Evolutionary conservation across 2,113 vertebrate genomes (phyloP).

Genomic region (Ramphastos sulfuratus): DNA sequence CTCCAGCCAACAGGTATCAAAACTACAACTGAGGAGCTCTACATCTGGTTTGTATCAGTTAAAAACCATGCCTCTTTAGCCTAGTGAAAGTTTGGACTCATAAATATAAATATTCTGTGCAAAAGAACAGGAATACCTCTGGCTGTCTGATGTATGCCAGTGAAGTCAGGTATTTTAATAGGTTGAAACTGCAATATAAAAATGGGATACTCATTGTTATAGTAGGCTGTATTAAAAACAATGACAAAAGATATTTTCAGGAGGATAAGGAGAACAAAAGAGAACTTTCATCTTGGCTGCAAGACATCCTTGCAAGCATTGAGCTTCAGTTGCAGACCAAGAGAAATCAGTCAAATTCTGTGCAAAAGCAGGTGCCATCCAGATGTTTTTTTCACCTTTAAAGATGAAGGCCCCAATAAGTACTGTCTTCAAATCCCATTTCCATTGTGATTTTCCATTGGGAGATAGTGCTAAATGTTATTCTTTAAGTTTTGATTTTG

Average conservation of each 20-base stretch:
- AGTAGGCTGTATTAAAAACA: background rate
- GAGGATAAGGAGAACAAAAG: background rate
- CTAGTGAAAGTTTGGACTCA: background rate
- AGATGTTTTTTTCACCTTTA: background rate
- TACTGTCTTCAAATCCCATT: background rate
- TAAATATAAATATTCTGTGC: background rate
- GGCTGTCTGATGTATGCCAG: background rate
- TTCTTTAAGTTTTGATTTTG: background rate
- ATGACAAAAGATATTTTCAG: background rate
- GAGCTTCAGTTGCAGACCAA: background rate
- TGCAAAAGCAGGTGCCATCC: background rate
- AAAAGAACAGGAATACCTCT: background rate
- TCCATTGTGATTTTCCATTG: background rate
- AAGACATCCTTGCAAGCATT: background rate
- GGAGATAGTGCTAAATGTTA: background rate
- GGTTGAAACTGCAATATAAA: background rate
- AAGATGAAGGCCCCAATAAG: background rate
- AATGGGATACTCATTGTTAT: background rate
- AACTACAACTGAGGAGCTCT: background rate
- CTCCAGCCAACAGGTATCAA: background rate
- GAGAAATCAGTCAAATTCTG: background rate
- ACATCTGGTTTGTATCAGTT: background rate
- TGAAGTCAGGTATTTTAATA: background rate
- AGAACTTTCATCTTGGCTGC: background rate
- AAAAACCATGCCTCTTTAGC: background rate